These are phyloP conservation scores for Acanthisitta chloris DNA, from an alignment of 2,113 vertebrate species.

Conservation along the genomic window DNA sequence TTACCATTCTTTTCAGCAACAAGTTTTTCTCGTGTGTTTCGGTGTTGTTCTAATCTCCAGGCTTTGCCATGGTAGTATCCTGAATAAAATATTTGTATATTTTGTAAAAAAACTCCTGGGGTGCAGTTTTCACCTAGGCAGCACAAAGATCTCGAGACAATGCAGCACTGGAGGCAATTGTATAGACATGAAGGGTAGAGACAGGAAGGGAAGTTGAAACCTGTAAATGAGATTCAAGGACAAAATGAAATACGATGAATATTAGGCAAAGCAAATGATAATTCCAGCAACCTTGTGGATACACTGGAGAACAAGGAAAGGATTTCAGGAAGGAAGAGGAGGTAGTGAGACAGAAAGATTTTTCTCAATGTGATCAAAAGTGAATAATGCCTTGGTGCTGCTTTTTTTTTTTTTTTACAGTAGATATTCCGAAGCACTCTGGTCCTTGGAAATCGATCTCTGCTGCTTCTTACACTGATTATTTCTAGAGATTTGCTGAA, in stretches of 20 bases:
- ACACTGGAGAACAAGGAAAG: not conserved
- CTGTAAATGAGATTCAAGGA: not conserved
- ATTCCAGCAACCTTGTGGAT: slow-evolving; percentile 16
- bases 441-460: not conserved
- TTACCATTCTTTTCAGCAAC: not conserved
- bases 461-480: not conserved
- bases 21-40: not conserved
- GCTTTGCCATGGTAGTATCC: not conserved
- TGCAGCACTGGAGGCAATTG: not conserved
- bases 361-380: not conserved
- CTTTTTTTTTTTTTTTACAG: not conserved
- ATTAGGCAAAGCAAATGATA: slow-evolving; percentile 17
- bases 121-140: not conserved
- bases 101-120: not conserved
- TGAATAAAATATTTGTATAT: not conserved
- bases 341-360: not conserved
- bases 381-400: not conserved
- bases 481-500: not conserved
- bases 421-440: not conserved
- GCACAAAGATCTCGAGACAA: not conserved
- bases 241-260: not conserved
- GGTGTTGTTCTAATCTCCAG: not conserved
- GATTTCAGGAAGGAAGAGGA: slow-evolving; percentile 54
- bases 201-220: not conserved
- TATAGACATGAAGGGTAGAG: not conserved